Base-by-base conservation (phyloP, 2,797 vertebrate species). In the Lophura swinhoii region DNA sequence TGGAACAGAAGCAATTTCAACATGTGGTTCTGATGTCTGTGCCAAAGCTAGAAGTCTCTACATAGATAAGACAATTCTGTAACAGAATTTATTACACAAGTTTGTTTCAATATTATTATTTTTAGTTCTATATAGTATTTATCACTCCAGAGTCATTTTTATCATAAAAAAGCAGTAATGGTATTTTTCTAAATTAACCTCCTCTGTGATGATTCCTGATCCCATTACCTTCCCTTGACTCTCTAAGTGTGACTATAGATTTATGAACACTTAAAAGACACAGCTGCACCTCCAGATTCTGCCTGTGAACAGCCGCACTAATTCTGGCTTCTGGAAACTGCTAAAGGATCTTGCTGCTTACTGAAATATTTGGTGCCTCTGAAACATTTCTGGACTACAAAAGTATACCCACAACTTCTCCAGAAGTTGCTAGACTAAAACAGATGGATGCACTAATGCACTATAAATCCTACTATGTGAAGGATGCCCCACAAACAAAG, bases 361-460 rank as follows among this genome's bases (percentile, higher is more conserved):
- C 66, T 68, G 6, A 87, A 91, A 31, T 49, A 66, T 12, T 48
- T 76, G 35, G 17, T 70, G 35, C 16, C 72, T 67, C 35, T 80
- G 22, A 64, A 84, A 60, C 0, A 0, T 14, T 79, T 73, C 72
- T 55, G 58, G 49, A 91, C 15, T 29, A 81, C 51, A 88, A 48
- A 78, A 31, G 39, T 33, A 73, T 2, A 5, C 23, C 37, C 21
- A 18, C 23, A 88, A 59, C 62, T 69, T 69, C 37, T 44, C 22
- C 35, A 86, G 41, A 91, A 74, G n/a, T 20, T 66, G 43, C 39
- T 41, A 69, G 41, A 75, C 29, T 72, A 48, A 59, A 94, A 62
- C 8, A 12, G 9, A 84, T 29, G 12, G 37, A 82, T 69, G 31
- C 5, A 48, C 37, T 44, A 9, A 80, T 53, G 7, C 33, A 17